Base-by-base conservation (phyloP, 2,888 invertebrate species). In the Aphelenchoides bicaudatus region DNA sequence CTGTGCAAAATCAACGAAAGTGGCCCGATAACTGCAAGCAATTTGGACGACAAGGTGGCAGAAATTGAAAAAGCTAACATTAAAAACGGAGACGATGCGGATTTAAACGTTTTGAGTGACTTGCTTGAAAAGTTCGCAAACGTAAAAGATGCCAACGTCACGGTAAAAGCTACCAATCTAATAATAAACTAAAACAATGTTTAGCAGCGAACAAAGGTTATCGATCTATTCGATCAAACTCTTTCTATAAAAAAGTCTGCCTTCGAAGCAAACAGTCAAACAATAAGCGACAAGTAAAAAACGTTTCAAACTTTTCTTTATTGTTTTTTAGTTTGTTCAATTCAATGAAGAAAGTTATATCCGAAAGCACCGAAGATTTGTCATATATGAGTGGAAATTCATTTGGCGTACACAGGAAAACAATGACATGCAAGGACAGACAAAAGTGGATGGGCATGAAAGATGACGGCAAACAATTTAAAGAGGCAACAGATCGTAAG, bases 401-500 rank as follows among this genome's bases (percentile, higher is more conserved):
- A 25, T 43, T 43, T n/a, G 43, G 43, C 10, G 21, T 43, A 10
- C 43, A 43, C 8, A 43, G 25, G 43, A 43, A 19, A 25, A n/a
- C 43, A 6, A 21, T 43, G 10, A n/a, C 16, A 19, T 43, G 43
- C 43, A 43, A 8, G 16, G 43, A 43, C 23, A 25, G 43, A 10
- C 6, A n/a, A 43, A 25, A 25, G 25, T 43, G 43, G 43, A n/a
- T 39, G 2, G 52, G 52, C 8, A 51, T 51, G 1, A 13, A 23
- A 13, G 39, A 39, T 13, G 31, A 51, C 38, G 52, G 37, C 8
- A 8, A 51, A n/a, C 37, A 43, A 16, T 51, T 51, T 3, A 29
- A 29, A n/a, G 23, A 16, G n/a, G 19, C 52, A 2, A 27, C 37
- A 1, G n/a, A n/a, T n/a, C n/a, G n/a, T n/a, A n/a, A n/a, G n/a